These are phyloP conservation scores for Rachycentron canadum DNA, from an alignment of 2,797 vertebrate genomes.

Conservation along the genomic window DNA sequence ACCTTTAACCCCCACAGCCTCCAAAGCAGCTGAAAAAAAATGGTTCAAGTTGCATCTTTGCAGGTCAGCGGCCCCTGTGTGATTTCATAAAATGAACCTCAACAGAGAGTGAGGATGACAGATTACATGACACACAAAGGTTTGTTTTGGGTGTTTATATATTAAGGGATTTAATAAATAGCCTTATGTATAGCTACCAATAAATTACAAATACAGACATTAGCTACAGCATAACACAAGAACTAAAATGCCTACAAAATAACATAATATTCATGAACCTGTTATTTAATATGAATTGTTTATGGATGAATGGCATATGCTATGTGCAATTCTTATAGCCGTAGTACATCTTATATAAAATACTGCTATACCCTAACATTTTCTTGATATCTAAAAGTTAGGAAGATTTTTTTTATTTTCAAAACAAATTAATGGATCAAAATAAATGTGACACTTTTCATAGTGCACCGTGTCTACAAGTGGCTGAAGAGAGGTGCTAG, in stretches of 20 bases:
- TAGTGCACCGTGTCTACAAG: neutral
- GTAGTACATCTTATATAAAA: constrained; percentile 5
- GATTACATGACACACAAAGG: neutral
- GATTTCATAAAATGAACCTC: constrained; percentile 54
- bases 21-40: constrained; percentile 37
- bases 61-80: constrained; percentile 69
- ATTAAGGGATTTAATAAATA: neutral
- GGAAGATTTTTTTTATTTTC: neutral
- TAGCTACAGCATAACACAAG: neutral
- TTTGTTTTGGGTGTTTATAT: neutral
- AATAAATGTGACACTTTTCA: neutral
- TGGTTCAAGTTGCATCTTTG: constrained; percentile 59
- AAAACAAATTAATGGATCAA: neutral
- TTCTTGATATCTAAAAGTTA: neutral
- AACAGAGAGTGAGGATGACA: constrained; percentile 41
- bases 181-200: too few species aligned
- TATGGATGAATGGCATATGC: constrained; percentile 11
- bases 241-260: too few species aligned
- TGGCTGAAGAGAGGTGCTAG: too few species aligned
- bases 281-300: constrained; percentile 47
- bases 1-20: constrained; percentile 72
- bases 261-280: neutral
- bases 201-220: neutral
- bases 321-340: constrained; percentile 28
- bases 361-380: neutral